Evolutionary conservation across 2,113 vertebrate species (phyloP).

Genomic region (Muntiacus muntjak): DNA sequence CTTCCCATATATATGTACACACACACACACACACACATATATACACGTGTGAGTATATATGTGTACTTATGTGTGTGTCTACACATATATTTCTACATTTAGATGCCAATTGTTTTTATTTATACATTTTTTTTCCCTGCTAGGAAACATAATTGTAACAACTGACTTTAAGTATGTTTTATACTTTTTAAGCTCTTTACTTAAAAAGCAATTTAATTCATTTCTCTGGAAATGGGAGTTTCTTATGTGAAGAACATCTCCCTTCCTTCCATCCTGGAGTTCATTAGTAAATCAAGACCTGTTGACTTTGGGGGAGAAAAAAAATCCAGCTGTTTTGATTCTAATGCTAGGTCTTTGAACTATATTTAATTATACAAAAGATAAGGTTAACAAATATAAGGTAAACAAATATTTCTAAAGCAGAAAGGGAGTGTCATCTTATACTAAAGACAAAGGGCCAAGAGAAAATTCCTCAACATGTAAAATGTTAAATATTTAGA

Average conservation of each 20-base stretch:
- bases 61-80: background rate
- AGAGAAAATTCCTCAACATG: background rate
- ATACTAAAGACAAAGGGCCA: constrained; percentile 33
- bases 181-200: background rate
- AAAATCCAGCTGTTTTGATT: background rate
- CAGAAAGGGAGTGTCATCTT: background rate
- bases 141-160: constrained; percentile 31
- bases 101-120: constrained; percentile 10
- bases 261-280: constrained; percentile 17
- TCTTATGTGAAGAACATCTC: constrained; percentile 4
- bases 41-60: background rate
- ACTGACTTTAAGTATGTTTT: constrained; percentile 39
- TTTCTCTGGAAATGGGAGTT: constrained; percentile 40
- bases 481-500: constrained; percentile 57
- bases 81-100: background rate
- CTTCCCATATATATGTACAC: background rate
- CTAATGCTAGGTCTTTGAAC: constrained; percentile 32
- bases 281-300: constrained; percentile 32
- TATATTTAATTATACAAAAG: constrained; percentile 40
- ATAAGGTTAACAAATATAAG: background rate
- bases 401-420: background rate
- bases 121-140: constrained; percentile 4
- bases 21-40: background rate
- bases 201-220: constrained; percentile 46
- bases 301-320: background rate